phyloP scores from a whole-genome alignment of 2,888 invertebrate genomes.

The Osedax fenrisi region DNA sequence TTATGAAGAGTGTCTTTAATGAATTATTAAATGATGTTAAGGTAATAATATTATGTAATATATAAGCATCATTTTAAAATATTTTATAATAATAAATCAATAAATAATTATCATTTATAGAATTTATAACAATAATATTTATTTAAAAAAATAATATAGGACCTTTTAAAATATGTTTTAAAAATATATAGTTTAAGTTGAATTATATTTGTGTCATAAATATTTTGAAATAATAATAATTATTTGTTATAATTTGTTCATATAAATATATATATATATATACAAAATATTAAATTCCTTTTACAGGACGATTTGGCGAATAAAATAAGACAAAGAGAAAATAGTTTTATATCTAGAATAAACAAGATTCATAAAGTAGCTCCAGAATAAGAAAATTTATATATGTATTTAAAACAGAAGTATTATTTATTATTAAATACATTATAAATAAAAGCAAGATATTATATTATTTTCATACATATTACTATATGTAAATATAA shows the following conservation, averaged over 20 bases:
- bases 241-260: not conserved
- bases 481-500: no score
- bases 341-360: constrained; percentile 41
- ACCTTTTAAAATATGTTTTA: constrained; percentile 43
- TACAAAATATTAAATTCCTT: not conserved
- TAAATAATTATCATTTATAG: no score
- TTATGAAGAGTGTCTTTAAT: constrained; percentile 43
- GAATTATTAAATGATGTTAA: constrained; percentile 43
- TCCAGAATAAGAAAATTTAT: not conserved
- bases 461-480: not conserved
- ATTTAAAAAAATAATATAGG: constrained; percentile 41
- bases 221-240: not conserved
- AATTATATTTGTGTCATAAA: constrained; percentile 36
- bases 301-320: constrained; percentile 42
- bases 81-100: not conserved
- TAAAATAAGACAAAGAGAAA: constrained; percentile 44
- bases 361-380: constrained; percentile 44
- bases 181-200: constrained; percentile 42
- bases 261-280: not conserved
- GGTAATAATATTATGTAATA: constrained; percentile 35
- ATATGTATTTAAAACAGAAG: no score
- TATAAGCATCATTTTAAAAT: constrained; percentile 6
- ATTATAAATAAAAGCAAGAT: not conserved
- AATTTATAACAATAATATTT: no score
- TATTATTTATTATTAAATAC: not conserved